These are phyloP conservation scores for Sylvilagus bachmani DNA, from an alignment of 2,113 vertebrate species.

Conservation along the genomic window DNA sequence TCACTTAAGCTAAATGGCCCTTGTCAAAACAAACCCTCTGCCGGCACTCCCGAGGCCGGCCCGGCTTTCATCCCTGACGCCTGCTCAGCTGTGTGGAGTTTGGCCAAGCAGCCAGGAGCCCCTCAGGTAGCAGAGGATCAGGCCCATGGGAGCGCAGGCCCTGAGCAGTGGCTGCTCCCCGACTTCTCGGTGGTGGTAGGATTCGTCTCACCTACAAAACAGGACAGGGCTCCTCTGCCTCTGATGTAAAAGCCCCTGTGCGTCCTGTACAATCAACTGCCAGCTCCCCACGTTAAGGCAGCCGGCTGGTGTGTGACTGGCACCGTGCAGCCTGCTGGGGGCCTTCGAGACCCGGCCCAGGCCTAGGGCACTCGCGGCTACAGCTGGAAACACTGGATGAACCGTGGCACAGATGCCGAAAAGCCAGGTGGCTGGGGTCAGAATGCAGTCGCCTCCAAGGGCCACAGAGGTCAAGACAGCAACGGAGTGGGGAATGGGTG, in stretches of 20 bases:
- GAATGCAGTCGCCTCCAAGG: not conserved
- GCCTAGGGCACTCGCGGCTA: not conserved
- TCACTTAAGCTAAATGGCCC: slow-evolving; percentile 35
- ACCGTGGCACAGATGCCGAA: not conserved
- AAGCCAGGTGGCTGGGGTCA: not conserved
- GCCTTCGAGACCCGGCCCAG: not conserved
- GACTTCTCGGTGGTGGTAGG: not conserved
- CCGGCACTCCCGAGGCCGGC: not conserved
- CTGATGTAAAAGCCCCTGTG: not conserved
- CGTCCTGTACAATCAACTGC: not conserved
- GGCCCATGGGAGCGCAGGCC: not conserved
- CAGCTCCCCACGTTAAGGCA: not conserved
- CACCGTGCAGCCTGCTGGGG: not conserved
- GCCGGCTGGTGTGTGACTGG: not conserved
- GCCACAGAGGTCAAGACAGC: not conserved
- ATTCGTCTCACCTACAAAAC: not conserved
- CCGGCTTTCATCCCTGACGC: slow-evolving; percentile 37
- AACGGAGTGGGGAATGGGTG: not conserved
- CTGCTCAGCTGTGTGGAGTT: not conserved
- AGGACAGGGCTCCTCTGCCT: not conserved
- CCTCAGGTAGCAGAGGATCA: not conserved
- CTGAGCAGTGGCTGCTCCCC: not conserved
- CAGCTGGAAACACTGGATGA: not conserved
- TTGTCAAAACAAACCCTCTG: slow-evolving; percentile 60
- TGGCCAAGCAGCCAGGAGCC: not conserved